Percentiles rank a stretch among this genome's conserved stretches.
Evolutionary conservation across 2,797 vertebrate species (phyloP).

Genomic region (Adrianichthys oophorus): DNA sequence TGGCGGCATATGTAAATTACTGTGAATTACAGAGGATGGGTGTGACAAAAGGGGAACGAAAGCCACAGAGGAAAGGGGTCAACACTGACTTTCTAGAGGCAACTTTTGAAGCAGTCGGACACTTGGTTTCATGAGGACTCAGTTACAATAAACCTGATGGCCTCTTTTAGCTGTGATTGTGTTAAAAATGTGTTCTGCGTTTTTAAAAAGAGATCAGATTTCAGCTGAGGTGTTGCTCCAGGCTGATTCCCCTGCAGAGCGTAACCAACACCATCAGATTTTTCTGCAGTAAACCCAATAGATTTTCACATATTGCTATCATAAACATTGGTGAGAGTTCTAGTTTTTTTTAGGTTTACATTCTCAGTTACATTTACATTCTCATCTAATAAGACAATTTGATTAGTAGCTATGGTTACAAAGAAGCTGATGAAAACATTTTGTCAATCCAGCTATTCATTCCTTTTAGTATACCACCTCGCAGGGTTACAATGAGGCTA

Average conservation of each 20-base stretch:
- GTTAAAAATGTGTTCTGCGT: slow-evolving; percentile 35
- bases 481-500: slow-evolving; percentile 4
- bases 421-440: neutral
- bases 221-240: slow-evolving; percentile 19
- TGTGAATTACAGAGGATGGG: slow-evolving; percentile 39
- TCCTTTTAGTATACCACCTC: neutral
- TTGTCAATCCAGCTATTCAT: neutral
- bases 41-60: slow-evolving; percentile 44
- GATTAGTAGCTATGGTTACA: neutral
- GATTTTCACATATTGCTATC: slow-evolving; percentile 24
- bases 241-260: slow-evolving; percentile 20
- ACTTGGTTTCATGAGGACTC: slow-evolving; percentile 16
- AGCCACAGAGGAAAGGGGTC: slow-evolving; percentile 32
- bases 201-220: slow-evolving; percentile 33
- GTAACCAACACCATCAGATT: slow-evolving; percentile 21
- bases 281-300: slow-evolving; percentile 27
- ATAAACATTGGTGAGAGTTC: slow-evolving; percentile 8
- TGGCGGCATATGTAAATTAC: slow-evolving; percentile 50
- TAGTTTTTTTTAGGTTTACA: neutral
- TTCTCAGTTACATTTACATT: too few species aligned
- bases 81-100: slow-evolving; percentile 24
- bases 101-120: slow-evolving; percentile 22
- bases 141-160: neutral
- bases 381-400: slow-evolving; percentile 10
- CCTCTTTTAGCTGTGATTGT: slow-evolving; percentile 9